phyloP scores from a whole-genome alignment of 1,140 invertebrate species.

The Panagrolaimus sp. region DNA sequence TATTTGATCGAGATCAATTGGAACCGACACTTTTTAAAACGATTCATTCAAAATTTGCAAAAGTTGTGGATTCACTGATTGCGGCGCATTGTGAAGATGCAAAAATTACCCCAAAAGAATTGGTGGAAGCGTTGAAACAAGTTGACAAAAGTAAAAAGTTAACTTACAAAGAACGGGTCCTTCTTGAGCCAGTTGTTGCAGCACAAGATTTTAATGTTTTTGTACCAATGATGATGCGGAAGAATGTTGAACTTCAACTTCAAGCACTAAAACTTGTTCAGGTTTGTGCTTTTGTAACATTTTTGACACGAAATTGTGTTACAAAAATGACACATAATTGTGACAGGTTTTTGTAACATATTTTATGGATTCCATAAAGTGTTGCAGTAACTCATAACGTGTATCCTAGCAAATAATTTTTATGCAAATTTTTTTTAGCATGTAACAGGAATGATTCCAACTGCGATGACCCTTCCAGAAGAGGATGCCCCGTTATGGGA shows the following conservation, averaged over 20 bases:
- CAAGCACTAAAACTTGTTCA: constrained; percentile 79
- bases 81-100: constrained; percentile 41
- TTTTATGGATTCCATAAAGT: too few species aligned
- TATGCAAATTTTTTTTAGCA: constrained; percentile 36
- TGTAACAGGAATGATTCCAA: constrained; percentile 52
- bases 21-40: constrained; percentile 33
- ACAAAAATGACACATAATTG: too few species aligned
- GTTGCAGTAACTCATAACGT: too few species aligned
- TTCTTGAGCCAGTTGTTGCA: constrained; percentile 82
- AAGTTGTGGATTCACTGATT: constrained; percentile 47
- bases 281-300: constrained; percentile 63
- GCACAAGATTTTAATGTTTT: constrained; percentile 86
- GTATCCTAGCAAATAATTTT: constrained; percentile 14
- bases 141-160: constrained; percentile 40
- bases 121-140: constrained; percentile 44
- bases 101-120: constrained; percentile 30
- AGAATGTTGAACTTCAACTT: constrained; percentile 84
- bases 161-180: constrained; percentile 62
- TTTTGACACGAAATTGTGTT: too few species aligned
- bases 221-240: constrained; percentile 86
- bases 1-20: constrained; percentile 52
- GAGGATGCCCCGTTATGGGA: constrained; percentile 48
- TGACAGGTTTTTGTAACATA: too few species aligned
- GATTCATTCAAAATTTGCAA: constrained; percentile 39
- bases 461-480: constrained; percentile 44